Conservation (phyloP, 1,140 invertebrate species). For the Brachionus plicatilis region DNA sequence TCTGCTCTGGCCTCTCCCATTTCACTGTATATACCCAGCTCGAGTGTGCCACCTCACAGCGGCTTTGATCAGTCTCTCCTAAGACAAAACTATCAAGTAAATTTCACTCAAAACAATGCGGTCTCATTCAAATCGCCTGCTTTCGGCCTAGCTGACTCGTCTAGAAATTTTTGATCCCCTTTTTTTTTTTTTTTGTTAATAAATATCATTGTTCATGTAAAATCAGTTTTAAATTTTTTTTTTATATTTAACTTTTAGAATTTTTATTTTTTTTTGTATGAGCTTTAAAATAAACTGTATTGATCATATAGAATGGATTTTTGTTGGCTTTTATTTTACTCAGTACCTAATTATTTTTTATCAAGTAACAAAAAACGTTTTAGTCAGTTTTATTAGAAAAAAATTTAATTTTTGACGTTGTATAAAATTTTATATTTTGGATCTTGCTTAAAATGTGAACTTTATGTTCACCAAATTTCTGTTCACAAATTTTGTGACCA, state of each 20-base stretch:
- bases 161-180: neutral
- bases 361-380: too few species aligned
- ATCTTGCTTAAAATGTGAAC: too few species aligned
- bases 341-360: too few species aligned
- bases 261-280: neutral
- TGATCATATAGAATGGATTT: neutral
- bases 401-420: too few species aligned
- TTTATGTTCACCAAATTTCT: too few species aligned
- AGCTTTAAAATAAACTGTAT: neutral
- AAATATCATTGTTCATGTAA: neutral
- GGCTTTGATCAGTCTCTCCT: neutral
- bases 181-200: neutral
- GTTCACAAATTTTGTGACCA: too few species aligned
- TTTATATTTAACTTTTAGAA: neutral
- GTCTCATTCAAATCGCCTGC: constrained; percentile 39
- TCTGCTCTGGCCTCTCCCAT: neutral
- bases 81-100: neutral
- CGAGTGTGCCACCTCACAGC: neutral
- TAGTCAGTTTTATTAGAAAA: too few species aligned
- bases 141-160: constrained; percentile 23
- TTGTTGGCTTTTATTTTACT: too few species aligned
- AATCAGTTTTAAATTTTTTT: neutral
- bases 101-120: neutral
- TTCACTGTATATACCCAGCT: constrained; percentile 12
- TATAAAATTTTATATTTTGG: too few species aligned